Conservation (phyloP, 2,797 vertebrate species). For the Amniataba percoides region DNA sequence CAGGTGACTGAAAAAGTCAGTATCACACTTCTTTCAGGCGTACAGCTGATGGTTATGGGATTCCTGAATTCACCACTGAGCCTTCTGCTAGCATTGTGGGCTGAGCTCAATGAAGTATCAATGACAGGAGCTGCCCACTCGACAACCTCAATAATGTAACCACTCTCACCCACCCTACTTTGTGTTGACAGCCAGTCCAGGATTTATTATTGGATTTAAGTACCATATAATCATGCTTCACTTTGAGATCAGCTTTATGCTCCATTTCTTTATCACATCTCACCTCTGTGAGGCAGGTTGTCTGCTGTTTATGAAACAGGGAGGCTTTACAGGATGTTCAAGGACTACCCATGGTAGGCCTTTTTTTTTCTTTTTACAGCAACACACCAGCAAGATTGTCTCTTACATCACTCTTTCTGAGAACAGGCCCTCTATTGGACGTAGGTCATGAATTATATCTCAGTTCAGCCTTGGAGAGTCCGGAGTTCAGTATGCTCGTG, state of each 20-base stretch:
- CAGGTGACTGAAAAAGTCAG: conserved; percentile 26
- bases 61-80: conserved; percentile 7
- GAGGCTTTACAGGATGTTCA: conserved; percentile 28
- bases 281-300: conserved; percentile 10
- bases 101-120: conserved; percentile 16
- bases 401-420: conserved; percentile 6
- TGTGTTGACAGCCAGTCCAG: conserved; percentile 19
- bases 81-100: conserved; percentile 13
- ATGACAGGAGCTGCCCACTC: conserved; percentile 50
- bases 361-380: not conserved
- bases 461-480: not conserved
- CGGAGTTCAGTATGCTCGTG: not conserved
- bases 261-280: conserved; percentile 35
- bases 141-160: conserved; percentile 12
- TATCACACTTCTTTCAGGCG: conserved; percentile 9
- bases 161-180: conserved; percentile 2
- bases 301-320: conserved; percentile 1
- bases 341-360: conserved; percentile 16
- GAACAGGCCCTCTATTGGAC: not conserved
- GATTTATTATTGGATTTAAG: conserved; percentile 49
- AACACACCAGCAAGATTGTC: not conserved
- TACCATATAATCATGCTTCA: conserved; percentile 30
- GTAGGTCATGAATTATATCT: conserved; percentile 6
- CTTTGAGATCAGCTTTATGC: conserved; percentile 27
- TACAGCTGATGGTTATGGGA: not conserved